phyloP scores from a whole-genome alignment of 2,888 invertebrate species.

The Itoplectis maculator region DNA sequence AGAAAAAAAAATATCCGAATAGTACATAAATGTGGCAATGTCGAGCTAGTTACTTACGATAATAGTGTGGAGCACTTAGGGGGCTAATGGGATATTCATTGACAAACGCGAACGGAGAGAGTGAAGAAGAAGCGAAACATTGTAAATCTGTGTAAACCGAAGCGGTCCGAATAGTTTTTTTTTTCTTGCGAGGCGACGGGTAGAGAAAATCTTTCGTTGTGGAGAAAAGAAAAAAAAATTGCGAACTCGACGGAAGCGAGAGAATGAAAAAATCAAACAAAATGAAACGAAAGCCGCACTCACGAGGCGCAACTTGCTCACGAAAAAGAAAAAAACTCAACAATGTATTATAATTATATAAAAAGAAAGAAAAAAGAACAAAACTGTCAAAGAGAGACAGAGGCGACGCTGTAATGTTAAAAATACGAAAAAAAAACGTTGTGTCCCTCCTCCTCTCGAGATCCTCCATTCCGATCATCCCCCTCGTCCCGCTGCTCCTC shows the following conservation, averaged over 20 bases:
- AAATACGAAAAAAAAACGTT: slow-evolving; percentile 34
- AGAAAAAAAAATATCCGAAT: slow-evolving; percentile 68
- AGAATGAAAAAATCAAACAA: background rate
- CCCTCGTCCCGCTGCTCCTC: slow-evolving; percentile 49
- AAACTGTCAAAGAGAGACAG: slow-evolving; percentile 38
- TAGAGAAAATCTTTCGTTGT: too few species aligned
- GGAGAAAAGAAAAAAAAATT: slow-evolving; percentile 2
- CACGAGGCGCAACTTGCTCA: slow-evolving; percentile 48
- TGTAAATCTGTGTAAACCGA: slow-evolving; percentile 15
- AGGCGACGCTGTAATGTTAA: slow-evolving; percentile 51
- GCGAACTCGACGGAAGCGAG: slow-evolving; percentile 29
- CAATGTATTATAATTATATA: slow-evolving; percentile 77
- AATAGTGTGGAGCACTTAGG: slow-evolving; percentile 63
- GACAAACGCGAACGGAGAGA: slow-evolving; percentile 34
- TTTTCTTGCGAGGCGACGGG: slow-evolving; percentile 35
- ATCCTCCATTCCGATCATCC: slow-evolving; percentile 19
- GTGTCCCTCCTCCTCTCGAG: slow-evolving; percentile 41
- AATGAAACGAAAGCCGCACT: background rate
- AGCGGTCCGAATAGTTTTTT: slow-evolving; percentile 2
- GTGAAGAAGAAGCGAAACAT: slow-evolving; percentile 20
- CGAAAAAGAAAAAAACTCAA: slow-evolving; percentile 59
- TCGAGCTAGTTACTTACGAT: slow-evolving; percentile 82
- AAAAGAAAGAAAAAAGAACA: slow-evolving; percentile 7
- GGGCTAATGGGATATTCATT: slow-evolving; percentile 58
- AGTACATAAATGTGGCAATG: slow-evolving; percentile 80